Evolutionary conservation across 2,797 vertebrate species (phyloP), one percentile per base, ranked within the genome.

Genomic region (Dendrocincla fuliginosa): DNA sequence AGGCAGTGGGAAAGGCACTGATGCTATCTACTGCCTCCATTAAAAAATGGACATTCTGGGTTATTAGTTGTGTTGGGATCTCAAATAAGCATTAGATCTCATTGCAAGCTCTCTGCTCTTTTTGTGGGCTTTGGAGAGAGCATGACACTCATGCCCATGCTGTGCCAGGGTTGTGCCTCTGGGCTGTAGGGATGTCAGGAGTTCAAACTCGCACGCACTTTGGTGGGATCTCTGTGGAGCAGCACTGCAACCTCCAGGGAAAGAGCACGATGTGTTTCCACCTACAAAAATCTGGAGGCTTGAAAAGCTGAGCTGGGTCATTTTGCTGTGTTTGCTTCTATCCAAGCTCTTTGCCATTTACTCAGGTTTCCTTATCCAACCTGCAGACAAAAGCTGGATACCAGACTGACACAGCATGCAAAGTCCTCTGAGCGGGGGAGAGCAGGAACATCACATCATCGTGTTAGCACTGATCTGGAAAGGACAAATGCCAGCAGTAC

Each of bases 401-500:
- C 57, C 74, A 84, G 81, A 65, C 86, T 73, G 90, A 78, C 93
- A 81, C 91, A 96, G 92, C 89, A 55, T 70, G 93, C 49, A 77
- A 85, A 83, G 91, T n/a, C 63, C 83, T 93, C 92, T 59, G 80
- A 93, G 81, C 68, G 23, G 80, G 64, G 67, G 83, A 73, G 71
- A 53, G 37, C 42, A 32, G 73, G 89, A 95, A 68, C 80, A 87
- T 93, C 81, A 53, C 82, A 91, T 84, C 95, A 96, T 87, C 27
- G 13, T 74, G 83, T 87, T 93, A 87, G 86, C 93, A 59, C 73
- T 95, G 95, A 96, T 93, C 90, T 97, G 94, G 90, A 94, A 96
- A 97, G 95, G 95, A 96, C 89, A 92, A 96, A 93, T 67, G 64
- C 92, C 83, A 92, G 93, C 83, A 91, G 91, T 83, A 41, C 88